These are phyloP conservation scores for Hippocampus comes DNA, from an alignment of 2,113 vertebrate genomes.

Conservation along the genomic window DNA sequence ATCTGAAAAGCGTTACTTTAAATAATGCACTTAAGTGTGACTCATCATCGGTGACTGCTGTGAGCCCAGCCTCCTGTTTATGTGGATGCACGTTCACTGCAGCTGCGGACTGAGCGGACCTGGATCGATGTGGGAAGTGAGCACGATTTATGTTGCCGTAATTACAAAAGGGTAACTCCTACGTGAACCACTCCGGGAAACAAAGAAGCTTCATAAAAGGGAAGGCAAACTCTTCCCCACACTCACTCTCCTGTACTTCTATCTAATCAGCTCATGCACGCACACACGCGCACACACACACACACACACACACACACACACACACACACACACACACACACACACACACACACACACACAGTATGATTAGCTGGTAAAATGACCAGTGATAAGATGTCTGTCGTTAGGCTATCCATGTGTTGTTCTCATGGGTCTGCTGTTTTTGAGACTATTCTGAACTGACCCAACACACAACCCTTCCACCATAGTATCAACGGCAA, in stretches of 20 bases:
- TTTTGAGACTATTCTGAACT: constrained; percentile 6
- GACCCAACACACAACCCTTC: neutral
- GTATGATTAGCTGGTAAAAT: constrained; percentile 30
- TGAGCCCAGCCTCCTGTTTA: constrained; percentile 1
- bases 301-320: no score
- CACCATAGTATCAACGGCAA: constrained; percentile 9
- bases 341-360: neutral
- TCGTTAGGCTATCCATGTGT: constrained; percentile 16
- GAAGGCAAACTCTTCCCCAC: constrained; percentile 19
- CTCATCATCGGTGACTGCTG: constrained; percentile 9
- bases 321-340: no score
- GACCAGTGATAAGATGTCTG: constrained; percentile 37
- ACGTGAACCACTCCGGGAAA: constrained; percentile 53
- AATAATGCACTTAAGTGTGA: constrained; percentile 1
- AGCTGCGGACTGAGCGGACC: constrained; percentile 18
- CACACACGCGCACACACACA: neutral
- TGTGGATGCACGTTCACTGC: constrained; percentile 14
- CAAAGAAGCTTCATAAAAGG: constrained; percentile 52
- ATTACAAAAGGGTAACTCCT: constrained; percentile 60
- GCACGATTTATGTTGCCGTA: constrained; percentile 44
- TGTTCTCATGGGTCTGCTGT: constrained; percentile 35
- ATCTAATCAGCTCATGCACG: constrained; percentile 35
- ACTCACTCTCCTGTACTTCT: constrained; percentile 25
- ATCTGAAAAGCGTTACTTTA: constrained; percentile 1
- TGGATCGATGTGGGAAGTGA: constrained; percentile 45